Conservation (phyloP, 2,888 invertebrate species). For the Ophion ellenae region DNA sequence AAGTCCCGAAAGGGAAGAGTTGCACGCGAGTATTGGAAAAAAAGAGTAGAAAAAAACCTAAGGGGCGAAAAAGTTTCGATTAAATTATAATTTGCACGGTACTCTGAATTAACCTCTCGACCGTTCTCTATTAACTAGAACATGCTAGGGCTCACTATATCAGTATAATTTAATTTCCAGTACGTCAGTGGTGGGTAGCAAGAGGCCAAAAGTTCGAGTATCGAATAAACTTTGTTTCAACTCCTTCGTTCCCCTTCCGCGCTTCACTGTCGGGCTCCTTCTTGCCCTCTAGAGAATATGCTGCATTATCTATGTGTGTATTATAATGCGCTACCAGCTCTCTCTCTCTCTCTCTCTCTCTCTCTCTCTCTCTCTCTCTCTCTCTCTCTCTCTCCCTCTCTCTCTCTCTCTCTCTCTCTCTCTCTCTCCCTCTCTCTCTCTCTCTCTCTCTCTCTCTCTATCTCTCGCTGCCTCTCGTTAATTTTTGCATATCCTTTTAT, state of each 20-base stretch:
- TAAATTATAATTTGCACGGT: conserved; percentile 24
- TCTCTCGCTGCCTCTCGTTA: background rate
- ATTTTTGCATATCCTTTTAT: no score
- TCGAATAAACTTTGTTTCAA: conserved; percentile 39
- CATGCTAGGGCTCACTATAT: background rate
- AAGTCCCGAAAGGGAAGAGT: no score
- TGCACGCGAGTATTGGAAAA: background rate
- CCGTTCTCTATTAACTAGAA: conserved; percentile 9
- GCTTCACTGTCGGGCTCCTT: background rate
- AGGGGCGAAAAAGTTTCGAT: background rate
- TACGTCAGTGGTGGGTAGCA: conserved; percentile 26
- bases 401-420: background rate
- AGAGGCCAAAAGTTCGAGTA: conserved; percentile 23
- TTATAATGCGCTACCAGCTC: background rate
- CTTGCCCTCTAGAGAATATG: background rate
- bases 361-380: background rate
- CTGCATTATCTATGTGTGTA: conserved; percentile 6
- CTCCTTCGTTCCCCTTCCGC: conserved; percentile 3
- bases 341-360: background rate
- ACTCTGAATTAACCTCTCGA: conserved; percentile 12
- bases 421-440: background rate
- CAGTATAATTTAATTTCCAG: conserved; percentile 29
- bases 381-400: background rate
- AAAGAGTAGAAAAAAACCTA: background rate
- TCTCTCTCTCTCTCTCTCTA: background rate